Base-by-base conservation (phyloP, 1,140 invertebrate species). In the Apis cerana region DNA sequence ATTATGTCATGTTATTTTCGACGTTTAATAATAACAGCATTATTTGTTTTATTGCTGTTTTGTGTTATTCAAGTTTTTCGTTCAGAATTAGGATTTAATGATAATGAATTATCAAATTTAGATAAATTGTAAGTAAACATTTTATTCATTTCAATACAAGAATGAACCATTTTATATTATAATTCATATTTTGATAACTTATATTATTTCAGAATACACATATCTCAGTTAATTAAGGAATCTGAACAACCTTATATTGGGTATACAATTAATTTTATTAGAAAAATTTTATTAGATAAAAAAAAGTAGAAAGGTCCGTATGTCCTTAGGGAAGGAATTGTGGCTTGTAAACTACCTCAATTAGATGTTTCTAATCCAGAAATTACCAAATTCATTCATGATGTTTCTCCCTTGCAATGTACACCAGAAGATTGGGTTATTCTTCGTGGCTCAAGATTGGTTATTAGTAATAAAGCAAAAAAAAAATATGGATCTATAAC, bases 341-440 rank as follows among this genome's bases (percentile, higher is more conserved):
- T 89, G 27, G 94, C 94, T 21, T 97, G 97, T 87, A 95, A 95
- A 68, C 95, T 96, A 85, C 97, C 97, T 0, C 91, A 95, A 27
- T 92, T 97, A 33, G 95, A 96, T 7, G 88, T 97, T 64, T 94
- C 95, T 85, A 95, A 96, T 89, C 95, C 96, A 17, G 96, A 96
- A 85, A 96, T 97, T 75, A 96, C 96, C 94, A 95, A 95, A 90
- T 97, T 96, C 85, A 95, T 97, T 68, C 93, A 96, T 67, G 88
- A 95, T 59, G 95, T 95, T 23, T 92, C 95, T 8, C 95, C 95
- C 69, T 93, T 97, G 33, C 89, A 95, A 54, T 97, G 97, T 89
- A 91, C 91, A 15, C 89, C 91, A 58, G 94, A 95, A 15, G 94
- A 95, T 75, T 94, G 93, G 93, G 90, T 94, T 17, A 85, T 86